These are phyloP conservation scores for Apamea monoglypha DNA, from an alignment of 2,888 invertebrate species.

Conservation along the genomic window DNA sequence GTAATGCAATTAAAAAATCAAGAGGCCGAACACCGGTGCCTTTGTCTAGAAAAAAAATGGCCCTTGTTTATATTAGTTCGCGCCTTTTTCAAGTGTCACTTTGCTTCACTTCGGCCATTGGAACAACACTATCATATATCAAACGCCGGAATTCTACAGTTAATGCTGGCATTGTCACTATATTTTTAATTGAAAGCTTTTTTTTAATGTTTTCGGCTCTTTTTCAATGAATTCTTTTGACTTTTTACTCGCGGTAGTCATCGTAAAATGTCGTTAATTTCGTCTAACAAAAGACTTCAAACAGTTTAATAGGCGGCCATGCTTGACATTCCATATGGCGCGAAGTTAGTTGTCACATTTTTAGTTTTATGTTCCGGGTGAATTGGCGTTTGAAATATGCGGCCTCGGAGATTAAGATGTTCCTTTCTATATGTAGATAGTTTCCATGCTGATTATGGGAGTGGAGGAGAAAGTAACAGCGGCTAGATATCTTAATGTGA, in stretches of 20 bases:
- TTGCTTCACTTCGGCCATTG: conserved; percentile 80
- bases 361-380: conserved; percentile 82
- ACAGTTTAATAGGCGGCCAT: conserved; percentile 80
- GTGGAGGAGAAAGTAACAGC: conserved; percentile 13
- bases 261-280: conserved; percentile 83
- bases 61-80: conserved; percentile 87
- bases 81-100: conserved; percentile 90
- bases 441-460: conserved; percentile 41
- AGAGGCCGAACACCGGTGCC: conserved; percentile 70
- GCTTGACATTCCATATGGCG: conserved; percentile 85
- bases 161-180: conserved; percentile 88
- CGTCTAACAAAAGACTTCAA: conserved; percentile 87
- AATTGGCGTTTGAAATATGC: conserved; percentile 70
- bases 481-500: conserved; percentile 1
- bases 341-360: conserved; percentile 82
- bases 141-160: conserved; percentile 84
- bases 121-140: conserved; percentile 89
- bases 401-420: conserved; percentile 49
- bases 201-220: conserved; percentile 84
- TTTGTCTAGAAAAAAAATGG: conserved; percentile 82
- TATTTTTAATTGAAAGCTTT: conserved; percentile 84
- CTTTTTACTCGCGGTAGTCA: conserved; percentile 79
- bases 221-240: conserved; percentile 71
- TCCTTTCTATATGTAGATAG: conserved; percentile 53
- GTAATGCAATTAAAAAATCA: conserved; percentile 64